These are phyloP conservation scores for Eutolmus rufibarbis DNA, from an alignment of 2,888 invertebrate species.

Conservation along the genomic window DNA sequence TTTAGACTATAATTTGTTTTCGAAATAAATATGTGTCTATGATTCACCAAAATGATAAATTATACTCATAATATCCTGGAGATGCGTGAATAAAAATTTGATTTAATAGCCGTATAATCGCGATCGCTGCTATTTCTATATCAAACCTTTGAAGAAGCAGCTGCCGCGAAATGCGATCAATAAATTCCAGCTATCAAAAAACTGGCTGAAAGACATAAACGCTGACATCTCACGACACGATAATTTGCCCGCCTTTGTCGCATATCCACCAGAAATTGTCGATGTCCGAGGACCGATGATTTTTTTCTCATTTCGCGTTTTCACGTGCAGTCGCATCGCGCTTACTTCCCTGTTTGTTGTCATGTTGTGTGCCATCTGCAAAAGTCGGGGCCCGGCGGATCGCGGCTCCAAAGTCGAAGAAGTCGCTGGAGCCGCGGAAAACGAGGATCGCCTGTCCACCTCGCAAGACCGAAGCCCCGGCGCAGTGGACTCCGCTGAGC, in stretches of 20 bases:
- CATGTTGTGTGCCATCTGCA: neutral
- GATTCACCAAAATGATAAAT: neutral
- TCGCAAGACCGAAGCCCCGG: neutral
- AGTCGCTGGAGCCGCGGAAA: neutral
- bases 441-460: neutral
- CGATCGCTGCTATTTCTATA: neutral
- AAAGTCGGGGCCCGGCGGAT: neutral
- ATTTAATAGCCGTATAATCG: neutral
- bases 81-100: neutral
- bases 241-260: conserved; percentile 17
- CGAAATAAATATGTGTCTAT: no score
- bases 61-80: neutral
- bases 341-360: neutral
- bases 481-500: neutral
- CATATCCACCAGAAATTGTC: neutral
- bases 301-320: neutral
- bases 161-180: neutral
- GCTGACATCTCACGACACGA: conserved; percentile 36
- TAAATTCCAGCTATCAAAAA: neutral
- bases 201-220: neutral
- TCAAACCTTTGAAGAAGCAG: neutral
- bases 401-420: neutral
- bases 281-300: neutral
- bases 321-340: neutral
- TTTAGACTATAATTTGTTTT: no score